Base-by-base conservation (phyloP, 2,888 invertebrate genomes). In the Cybosia mesomella region DNA sequence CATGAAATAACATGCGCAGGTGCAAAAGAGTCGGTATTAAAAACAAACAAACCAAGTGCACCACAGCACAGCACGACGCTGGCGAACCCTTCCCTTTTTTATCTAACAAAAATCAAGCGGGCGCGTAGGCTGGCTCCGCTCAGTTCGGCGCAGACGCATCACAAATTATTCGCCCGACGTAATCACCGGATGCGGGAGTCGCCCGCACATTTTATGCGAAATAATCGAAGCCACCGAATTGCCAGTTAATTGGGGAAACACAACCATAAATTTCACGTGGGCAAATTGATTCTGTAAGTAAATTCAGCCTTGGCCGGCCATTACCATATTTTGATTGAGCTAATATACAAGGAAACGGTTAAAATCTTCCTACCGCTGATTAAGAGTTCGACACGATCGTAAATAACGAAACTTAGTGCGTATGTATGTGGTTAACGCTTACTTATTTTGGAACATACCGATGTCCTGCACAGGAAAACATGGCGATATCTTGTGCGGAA, bases 181-280 rank as follows among this genome's bases (percentile, higher is more conserved):
- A 95, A 95, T 94, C 91, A 91, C 94, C 94, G 95, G 95, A 95
- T 95, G 95, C 94, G 94, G 94, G 94, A 92, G 92, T 91, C 92
- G 91, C 92, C 93, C 92, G 92, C 91, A 91, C 92, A 89, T 93
- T 92, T 92, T 91, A 91, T 89, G 93, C 94, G 90, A 93, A 94
- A 94, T 93, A 92, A 94, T 93, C 93, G 92, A 91, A 93, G 93
- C 94, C 93, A 93, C 94, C 93, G 94, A 94, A 94, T 94, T 92
- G 92, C 90, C 93, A 91, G 93, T 92, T 95, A 94, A 95, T 95
- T 94, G 93, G 89, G 85, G 89, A 89, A 91, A 92, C 94, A 93
- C 84, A 91, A 85, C 85, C 89, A 91, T 94, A 94, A 94, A 94
- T 92, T 89, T 91, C 85, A 83, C 86, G 83, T 86, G 83, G 84